Evolutionary conservation across 2,797 vertebrate genomes (phyloP).

Genomic region (Toxotes lorentzi): DNA sequence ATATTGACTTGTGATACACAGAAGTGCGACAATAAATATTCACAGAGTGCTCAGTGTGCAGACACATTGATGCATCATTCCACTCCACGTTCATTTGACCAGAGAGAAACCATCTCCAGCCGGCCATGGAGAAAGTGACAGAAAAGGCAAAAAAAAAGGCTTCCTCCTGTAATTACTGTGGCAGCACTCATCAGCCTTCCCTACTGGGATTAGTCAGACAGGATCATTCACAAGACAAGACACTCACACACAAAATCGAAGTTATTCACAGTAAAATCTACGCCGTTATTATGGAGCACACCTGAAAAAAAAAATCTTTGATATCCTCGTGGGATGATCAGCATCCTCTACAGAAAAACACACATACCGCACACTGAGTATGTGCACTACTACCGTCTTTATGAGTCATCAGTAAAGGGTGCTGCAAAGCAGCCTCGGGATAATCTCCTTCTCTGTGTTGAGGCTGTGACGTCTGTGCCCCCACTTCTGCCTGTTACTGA

Average conservation of each 20-base stretch:
- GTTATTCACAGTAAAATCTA: conserved; percentile 54
- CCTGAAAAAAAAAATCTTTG: conserved; percentile 34
- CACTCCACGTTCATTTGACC: conserved; percentile 36
- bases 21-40: conserved; percentile 8
- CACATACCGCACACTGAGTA: conserved; percentile 20
- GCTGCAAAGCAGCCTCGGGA: conserved; percentile 42
- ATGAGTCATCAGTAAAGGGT: conserved; percentile 67
- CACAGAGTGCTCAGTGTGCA: background rate
- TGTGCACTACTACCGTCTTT: conserved; percentile 41
- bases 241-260: conserved; percentile 14
- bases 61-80: conserved; percentile 37
- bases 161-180: conserved; percentile 65
- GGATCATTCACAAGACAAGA: conserved; percentile 39
- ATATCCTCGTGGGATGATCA: conserved; percentile 49
- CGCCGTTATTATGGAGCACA: conserved; percentile 28
- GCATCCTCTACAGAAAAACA: conserved; percentile 21
- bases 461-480: conserved; percentile 24
- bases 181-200: conserved; percentile 43
- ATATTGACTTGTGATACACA: background rate
- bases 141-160: conserved; percentile 40
- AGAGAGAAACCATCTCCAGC: conserved; percentile 31
- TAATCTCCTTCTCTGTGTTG: conserved; percentile 31
- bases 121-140: conserved; percentile 33
- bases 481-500: conserved; percentile 9
- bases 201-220: conserved; percentile 60